phyloP scores from a whole-genome alignment of 2,113 vertebrate genomes.

The Micronycteris hirsuta region DNA sequence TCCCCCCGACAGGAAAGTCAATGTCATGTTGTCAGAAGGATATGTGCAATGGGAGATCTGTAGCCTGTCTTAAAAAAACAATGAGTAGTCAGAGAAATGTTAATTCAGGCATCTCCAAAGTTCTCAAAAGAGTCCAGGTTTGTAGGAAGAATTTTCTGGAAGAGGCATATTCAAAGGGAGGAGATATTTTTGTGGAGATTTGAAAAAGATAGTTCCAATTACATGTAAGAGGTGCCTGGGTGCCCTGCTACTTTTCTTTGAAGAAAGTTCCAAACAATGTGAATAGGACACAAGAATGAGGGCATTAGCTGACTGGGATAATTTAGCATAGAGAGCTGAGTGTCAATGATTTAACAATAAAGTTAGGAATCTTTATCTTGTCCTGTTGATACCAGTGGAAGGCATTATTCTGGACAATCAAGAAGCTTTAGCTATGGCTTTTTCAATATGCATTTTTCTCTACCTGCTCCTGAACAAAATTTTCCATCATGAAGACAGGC shows the following conservation, averaged over 20 bases:
- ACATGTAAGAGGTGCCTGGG: not conserved
- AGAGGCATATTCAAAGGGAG: not conserved
- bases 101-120: not conserved
- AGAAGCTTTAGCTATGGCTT: not conserved
- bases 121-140: not conserved
- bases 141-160: conserved; percentile 9
- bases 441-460: not conserved
- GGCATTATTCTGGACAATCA: not conserved
- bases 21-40: not conserved
- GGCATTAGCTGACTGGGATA: not conserved
- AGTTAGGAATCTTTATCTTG: not conserved
- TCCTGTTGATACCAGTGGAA: not conserved
- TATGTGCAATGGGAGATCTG: not conserved
- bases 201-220: not conserved
- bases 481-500: not conserved
- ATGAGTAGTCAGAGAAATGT: not conserved
- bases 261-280: not conserved
- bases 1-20: not conserved
- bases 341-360: not conserved
- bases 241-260: not conserved
- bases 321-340: not conserved
- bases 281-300: not conserved
- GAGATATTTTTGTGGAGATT: not conserved
- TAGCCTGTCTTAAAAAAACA: not conserved
- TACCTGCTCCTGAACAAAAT: not conserved